These are phyloP conservation scores for Protobothrops flavoviridis DNA, from an alignment of 2,113 vertebrate genomes.

Conservation along the genomic window DNA sequence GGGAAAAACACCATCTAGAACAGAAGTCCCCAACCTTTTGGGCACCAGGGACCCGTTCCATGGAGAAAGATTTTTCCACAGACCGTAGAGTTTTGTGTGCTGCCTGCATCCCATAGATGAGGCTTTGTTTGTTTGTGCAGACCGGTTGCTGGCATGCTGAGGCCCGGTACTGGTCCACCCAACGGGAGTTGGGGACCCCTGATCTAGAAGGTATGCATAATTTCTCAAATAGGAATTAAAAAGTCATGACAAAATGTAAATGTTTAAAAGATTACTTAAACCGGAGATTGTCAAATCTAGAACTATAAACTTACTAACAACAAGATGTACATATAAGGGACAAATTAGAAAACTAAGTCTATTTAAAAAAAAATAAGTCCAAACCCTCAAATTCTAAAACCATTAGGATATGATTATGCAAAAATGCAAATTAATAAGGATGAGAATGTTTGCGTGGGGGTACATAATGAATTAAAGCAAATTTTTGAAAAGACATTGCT, in stretches of 20 bases:
- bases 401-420: background rate
- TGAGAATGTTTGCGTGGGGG: background rate
- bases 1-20: background rate
- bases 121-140: too few relatives aligned
- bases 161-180: too few relatives aligned
- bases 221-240: slow-evolving; percentile 33
- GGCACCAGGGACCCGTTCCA: too few relatives aligned
- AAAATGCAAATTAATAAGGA: background rate
- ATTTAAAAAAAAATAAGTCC: slow-evolving; percentile 8
- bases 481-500: background rate
- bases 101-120: too few relatives aligned
- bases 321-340: slow-evolving; percentile 26
- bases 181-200: too few relatives aligned
- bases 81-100: too few relatives aligned
- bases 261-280: slow-evolving; percentile 30
- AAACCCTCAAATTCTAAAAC: background rate
- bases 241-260: slow-evolving; percentile 25
- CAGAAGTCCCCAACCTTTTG: too few relatives aligned
- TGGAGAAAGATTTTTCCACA: too few relatives aligned
- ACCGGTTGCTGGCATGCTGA: too few relatives aligned
- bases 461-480: background rate
- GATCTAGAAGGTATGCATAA: background rate
- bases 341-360: slow-evolving; percentile 8
- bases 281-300: slow-evolving; percentile 15
- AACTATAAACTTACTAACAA: slow-evolving; percentile 1